A percentile compares a stretch with the other conserved stretches of the same genome.
Conservation (phyloP, 1,140 invertebrate species). For the Lepidotrigona ventralis region DNA sequence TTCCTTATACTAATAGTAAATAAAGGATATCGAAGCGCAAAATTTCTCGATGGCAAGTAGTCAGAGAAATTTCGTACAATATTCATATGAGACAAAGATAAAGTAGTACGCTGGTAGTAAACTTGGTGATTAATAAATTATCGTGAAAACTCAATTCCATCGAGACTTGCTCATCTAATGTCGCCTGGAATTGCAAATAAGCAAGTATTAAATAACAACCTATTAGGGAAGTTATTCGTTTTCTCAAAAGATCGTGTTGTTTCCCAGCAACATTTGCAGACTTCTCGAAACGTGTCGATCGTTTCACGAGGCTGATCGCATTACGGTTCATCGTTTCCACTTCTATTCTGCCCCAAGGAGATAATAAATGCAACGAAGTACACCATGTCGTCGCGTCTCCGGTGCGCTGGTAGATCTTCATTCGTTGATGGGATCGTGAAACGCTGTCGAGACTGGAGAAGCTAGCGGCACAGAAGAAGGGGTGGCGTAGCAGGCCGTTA, state of each 20-base stretch:
- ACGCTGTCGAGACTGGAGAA: conserved; percentile 13
- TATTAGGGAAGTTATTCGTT: neutral
- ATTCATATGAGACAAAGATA: too few relatives aligned
- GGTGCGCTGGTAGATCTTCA: conserved; percentile 23
- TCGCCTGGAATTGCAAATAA: neutral
- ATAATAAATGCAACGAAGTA: conserved; percentile 47
- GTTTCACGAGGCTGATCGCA: neutral
- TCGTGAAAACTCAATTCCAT: neutral
- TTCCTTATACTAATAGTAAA: too few relatives aligned
- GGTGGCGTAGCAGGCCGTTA: neutral
- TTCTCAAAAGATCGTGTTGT: too few relatives aligned
- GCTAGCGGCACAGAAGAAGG: neutral
- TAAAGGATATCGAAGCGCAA: too few relatives aligned
- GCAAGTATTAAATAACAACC: too few relatives aligned
- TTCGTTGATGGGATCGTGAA: conserved; percentile 40
- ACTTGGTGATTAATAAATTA: neutral
- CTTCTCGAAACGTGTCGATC: neutral
- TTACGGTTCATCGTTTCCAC: conserved; percentile 44
- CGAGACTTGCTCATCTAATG: neutral
- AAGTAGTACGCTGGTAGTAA: neutral
- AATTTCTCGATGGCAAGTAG: too few relatives aligned
- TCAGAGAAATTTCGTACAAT: too few relatives aligned
- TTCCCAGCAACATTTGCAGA: neutral
- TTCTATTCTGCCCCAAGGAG: conserved; percentile 29
- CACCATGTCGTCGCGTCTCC: conserved; percentile 15